phyloP scores from a whole-genome alignment of 1,140 invertebrate genomes.

The Holcopasites calliopsidis region DNA sequence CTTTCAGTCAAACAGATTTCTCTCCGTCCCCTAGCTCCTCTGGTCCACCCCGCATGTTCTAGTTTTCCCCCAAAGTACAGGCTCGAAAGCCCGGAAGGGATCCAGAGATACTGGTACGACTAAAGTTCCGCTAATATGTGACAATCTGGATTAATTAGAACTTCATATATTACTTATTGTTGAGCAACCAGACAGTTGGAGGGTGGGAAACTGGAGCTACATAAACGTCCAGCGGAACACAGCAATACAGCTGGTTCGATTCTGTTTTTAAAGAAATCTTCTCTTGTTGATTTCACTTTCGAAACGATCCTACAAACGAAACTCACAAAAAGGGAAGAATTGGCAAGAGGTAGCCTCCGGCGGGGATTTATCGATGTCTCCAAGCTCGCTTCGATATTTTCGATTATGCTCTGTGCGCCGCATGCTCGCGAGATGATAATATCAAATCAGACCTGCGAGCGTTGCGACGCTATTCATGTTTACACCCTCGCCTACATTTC shows the following conservation, averaged over 20 bases:
- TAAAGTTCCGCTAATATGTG: slow-evolving; percentile 26
- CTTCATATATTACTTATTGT: slow-evolving; percentile 40
- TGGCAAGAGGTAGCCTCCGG: neutral
- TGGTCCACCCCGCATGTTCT: too few relatives aligned
- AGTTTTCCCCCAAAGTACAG: neutral
- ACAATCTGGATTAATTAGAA: too few relatives aligned
- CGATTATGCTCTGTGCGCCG: slow-evolving; percentile 41
- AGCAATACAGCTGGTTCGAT: too few relatives aligned
- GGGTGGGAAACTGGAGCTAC: neutral
- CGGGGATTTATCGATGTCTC: slow-evolving; percentile 61
- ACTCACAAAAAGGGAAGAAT: neutral
- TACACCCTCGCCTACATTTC: slow-evolving; percentile 2
- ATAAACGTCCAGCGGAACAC: too few relatives aligned
- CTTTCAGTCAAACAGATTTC: neutral
- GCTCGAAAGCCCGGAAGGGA: neutral
- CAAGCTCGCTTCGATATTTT: slow-evolving; percentile 52
- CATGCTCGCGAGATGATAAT: slow-evolving; percentile 31
- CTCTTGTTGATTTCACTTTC: too few relatives aligned
- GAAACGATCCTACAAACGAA: neutral
- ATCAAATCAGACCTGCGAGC: slow-evolving; percentile 17
- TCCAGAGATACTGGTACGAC: neutral
- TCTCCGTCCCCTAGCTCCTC: neutral
- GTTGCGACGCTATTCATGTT: slow-evolving; percentile 8
- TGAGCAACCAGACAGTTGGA: neutral
- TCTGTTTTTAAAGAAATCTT: too few relatives aligned